Conservation (phyloP, 2,888 invertebrate genomes). For the Yponomeuta evonymella region DNA sequence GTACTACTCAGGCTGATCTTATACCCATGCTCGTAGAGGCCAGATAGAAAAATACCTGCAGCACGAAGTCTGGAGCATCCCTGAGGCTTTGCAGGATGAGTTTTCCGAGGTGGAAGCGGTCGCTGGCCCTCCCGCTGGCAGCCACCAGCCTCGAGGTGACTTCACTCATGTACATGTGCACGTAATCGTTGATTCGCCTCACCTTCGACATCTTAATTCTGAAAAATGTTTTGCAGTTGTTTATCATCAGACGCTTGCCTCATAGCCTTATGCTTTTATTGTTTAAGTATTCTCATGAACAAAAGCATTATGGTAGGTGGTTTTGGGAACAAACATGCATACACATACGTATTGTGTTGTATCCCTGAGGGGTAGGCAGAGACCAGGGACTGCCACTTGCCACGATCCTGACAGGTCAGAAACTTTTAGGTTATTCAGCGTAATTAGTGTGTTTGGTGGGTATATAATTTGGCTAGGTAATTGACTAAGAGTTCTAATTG, state of each 20-base stretch:
- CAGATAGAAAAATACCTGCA: constrained; percentile 12
- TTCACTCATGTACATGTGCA: constrained; percentile 7
- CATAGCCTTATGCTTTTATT: not conserved
- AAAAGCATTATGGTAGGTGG: too few species aligned
- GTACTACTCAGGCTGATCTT: not conserved
- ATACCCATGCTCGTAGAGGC: not conserved
- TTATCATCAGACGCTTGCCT: too few species aligned
- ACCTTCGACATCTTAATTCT: not conserved
- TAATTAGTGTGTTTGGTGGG: too few species aligned
- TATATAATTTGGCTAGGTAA: too few species aligned
- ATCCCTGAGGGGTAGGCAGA: too few species aligned
- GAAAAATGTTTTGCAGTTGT: not conserved
- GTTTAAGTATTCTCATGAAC: not conserved
- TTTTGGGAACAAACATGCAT: too few species aligned
- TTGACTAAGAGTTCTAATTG: too few species aligned
- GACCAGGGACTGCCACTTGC: too few species aligned
- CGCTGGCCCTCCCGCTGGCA: constrained; percentile 3
- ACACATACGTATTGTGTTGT: too few species aligned
- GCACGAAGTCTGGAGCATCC: constrained; percentile 6
- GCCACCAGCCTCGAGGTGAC: constrained; percentile 14
- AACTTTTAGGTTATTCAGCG: too few species aligned
- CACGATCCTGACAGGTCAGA: too few species aligned
- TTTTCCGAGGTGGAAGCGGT: constrained; percentile 17
- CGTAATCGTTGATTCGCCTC: not conserved
- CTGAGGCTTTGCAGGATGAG: constrained; percentile 12